A percentile compares a stretch with the other conserved stretches of the same genome.
Evolutionary conservation across 2,113 vertebrate genomes (phyloP).

Genomic region (Psittacara wagleri): DNA sequence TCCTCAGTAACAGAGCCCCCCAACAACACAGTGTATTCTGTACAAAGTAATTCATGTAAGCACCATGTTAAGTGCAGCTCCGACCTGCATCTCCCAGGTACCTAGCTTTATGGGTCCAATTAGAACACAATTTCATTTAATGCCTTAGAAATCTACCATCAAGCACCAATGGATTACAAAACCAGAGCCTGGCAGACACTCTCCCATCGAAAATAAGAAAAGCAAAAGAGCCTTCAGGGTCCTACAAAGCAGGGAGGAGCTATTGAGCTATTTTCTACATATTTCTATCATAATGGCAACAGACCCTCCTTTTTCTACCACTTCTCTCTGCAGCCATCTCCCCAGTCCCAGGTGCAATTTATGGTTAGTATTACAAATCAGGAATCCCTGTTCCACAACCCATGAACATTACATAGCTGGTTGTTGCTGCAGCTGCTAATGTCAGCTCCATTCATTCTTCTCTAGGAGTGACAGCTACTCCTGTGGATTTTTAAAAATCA

Average conservation of each 20-base stretch:
- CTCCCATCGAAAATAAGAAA: neutral
- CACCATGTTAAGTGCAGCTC: neutral
- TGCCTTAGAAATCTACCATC: neutral
- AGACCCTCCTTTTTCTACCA: neutral
- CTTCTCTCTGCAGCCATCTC: neutral
- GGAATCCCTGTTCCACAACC: neutral
- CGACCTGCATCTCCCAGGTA: neutral
- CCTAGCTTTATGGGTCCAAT: neutral
- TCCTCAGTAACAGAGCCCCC: neutral
- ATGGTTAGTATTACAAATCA: neutral
- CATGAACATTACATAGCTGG: neutral
- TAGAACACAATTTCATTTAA: neutral
- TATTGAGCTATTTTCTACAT: neutral
- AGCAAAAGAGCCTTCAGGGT: neutral
- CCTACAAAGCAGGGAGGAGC: neutral
- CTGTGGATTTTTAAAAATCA: neutral
- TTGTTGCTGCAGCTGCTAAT: neutral
- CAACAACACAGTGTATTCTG: neutral
- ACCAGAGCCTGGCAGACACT: neutral
- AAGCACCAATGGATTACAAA: neutral
- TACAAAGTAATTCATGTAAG: neutral
- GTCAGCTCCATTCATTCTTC: neutral
- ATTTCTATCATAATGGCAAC: neutral
- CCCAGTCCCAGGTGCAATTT: neutral
- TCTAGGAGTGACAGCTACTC: neutral